A percentile compares a stretch with the other conserved stretches of the same genome.
Conservation (phyloP, 2,797 vertebrate species). For the Acipenser ruthenus region DNA sequence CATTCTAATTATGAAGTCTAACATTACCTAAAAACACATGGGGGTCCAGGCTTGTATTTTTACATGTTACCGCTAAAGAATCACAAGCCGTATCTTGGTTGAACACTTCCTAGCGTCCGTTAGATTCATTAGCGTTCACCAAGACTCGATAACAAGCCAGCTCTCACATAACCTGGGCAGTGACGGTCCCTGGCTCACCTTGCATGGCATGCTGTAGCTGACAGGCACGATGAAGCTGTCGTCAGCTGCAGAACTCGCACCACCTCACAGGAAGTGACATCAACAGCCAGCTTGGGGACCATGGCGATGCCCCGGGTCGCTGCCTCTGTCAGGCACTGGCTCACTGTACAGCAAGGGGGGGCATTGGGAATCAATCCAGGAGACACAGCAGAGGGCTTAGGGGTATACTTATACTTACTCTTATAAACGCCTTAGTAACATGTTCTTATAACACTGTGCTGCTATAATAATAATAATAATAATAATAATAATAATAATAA, state of each 20-base stretch:
- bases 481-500: background rate
- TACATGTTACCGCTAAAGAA: no score
- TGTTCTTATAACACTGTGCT: no score
- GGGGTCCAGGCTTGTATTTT: no score
- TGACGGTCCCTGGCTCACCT: conserved; percentile 53
- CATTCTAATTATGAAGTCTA: no score
- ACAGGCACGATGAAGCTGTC: conserved; percentile 73
- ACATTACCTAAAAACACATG: no score
- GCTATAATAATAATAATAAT: background rate
- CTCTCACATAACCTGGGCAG: background rate
- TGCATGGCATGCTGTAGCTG: conserved; percentile 83
- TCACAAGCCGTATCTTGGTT: no score
- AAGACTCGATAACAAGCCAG: background rate
- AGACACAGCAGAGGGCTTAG: background rate
- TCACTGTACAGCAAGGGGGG: conserved; percentile 52
- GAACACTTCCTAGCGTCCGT: background rate
- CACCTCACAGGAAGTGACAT: conserved; percentile 80
- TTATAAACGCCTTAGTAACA: no score
- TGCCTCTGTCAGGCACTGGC: conserved; percentile 72
- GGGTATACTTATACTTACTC: background rate
- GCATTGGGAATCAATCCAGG: background rate
- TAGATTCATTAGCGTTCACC: background rate
- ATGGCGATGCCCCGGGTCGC: conserved; percentile 61
- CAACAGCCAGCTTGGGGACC: conserved; percentile 71
- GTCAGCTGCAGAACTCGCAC: conserved; percentile 78